phyloP scores from a whole-genome alignment of 2,113 vertebrate genomes.

The Nothocercus nigrocapillus region DNA sequence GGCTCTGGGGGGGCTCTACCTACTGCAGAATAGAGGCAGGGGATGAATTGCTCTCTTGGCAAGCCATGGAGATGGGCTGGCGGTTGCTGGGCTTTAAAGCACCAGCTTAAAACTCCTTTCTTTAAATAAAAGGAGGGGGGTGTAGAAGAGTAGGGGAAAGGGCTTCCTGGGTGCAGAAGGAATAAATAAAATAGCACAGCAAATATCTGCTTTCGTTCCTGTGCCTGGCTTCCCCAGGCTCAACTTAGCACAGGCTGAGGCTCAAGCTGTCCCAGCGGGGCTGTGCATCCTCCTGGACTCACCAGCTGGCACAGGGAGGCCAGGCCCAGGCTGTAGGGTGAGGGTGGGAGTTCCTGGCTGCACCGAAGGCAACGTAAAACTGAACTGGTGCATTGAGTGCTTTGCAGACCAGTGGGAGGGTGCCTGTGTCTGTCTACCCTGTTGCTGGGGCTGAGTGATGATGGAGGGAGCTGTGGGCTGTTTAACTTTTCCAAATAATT shows the following conservation, averaged over 20 bases:
- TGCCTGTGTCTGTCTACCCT: background rate
- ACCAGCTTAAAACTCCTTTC: slow-evolving; percentile 60
- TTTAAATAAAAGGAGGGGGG: background rate
- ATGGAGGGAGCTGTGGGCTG: background rate
- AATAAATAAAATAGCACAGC: background rate
- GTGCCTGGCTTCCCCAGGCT: background rate
- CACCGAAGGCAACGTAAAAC: background rate
- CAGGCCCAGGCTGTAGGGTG: background rate
- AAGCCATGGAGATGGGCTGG: slow-evolving; percentile 50
- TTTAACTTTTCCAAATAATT: background rate
- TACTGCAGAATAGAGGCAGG: slow-evolving; percentile 57
- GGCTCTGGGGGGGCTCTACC: slow-evolving; percentile 33
- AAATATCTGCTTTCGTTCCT: background rate
- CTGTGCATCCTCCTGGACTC: background rate
- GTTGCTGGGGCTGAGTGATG: accelerated
- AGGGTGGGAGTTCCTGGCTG: background rate
- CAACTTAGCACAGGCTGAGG: background rate
- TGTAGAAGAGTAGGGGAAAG: background rate
- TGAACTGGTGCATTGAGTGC: background rate
- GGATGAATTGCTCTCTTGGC: slow-evolving; percentile 71
- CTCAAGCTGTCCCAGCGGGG: background rate
- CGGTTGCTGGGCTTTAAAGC: slow-evolving; percentile 58
- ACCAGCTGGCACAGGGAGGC: background rate
- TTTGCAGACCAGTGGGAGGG: background rate
- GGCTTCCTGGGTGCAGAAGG: slow-evolving; percentile 42